Conservation (phyloP, 2,113 vertebrate genomes). For the Sorex fumeus region DNA sequence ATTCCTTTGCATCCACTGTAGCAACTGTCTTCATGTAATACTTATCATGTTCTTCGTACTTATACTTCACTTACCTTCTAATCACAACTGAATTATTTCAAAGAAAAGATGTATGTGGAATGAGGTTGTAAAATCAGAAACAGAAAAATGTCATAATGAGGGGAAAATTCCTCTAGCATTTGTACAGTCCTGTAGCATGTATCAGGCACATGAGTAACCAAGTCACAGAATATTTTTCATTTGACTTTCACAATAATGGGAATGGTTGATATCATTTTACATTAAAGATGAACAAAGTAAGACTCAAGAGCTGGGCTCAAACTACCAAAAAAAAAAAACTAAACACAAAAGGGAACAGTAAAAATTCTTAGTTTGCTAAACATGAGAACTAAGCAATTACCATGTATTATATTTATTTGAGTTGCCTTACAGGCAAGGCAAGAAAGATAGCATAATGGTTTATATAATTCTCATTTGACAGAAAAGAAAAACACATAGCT, state of each 20-base stretch:
- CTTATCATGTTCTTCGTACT: neutral
- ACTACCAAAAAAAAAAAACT: neutral
- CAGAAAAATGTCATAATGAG: slow-evolving; percentile 3
- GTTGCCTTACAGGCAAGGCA: slow-evolving; percentile 51
- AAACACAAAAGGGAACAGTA: slow-evolving; percentile 9
- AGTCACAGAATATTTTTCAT: neutral
- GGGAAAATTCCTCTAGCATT: neutral
- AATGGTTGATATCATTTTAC: neutral
- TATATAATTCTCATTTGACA: slow-evolving; percentile 47
- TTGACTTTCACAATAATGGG: slow-evolving; percentile 52
- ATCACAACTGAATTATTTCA: neutral
- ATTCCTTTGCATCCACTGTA: neutral
- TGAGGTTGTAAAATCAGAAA: slow-evolving; percentile 10
- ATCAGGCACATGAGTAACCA: neutral
- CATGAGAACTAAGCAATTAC: slow-evolving; percentile 30
- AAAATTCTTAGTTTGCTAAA: slow-evolving; percentile 44
- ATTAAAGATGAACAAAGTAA: slow-evolving; percentile 33
- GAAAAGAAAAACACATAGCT: slow-evolving; percentile 43
- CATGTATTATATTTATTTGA: slow-evolving; percentile 4
- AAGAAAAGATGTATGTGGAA: neutral
- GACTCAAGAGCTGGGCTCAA: neutral
- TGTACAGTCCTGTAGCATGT: neutral
- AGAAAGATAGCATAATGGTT: slow-evolving; percentile 38
- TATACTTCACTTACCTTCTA: slow-evolving; percentile 28
- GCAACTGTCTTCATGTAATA: neutral